A percentile compares a stretch with the other conserved stretches of the same genome.
Evolutionary conservation across 2,888 invertebrate genomes (phyloP).

Genomic region (Synanthedon andrenaeformis): DNA sequence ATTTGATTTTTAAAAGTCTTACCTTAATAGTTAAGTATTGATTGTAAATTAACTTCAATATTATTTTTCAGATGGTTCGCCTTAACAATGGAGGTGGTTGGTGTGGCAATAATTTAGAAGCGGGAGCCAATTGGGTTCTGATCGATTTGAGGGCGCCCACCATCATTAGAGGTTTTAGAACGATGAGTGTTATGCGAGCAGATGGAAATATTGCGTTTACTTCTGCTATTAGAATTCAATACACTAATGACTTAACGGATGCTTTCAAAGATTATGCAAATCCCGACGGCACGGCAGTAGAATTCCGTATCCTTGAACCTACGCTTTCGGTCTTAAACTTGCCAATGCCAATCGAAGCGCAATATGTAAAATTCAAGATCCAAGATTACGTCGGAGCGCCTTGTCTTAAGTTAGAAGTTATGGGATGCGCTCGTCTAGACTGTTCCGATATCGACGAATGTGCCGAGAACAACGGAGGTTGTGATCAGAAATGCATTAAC

Average conservation of each 20-base stretch:
- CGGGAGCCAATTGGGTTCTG: constrained; percentile 89
- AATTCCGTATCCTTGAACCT: constrained; percentile 90
- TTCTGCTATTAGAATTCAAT: constrained; percentile 88
- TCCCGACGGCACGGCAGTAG: constrained; percentile 92
- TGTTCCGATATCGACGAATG: constrained; percentile 93
- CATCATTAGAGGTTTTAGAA: constrained; percentile 89
- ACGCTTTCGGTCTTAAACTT: constrained; percentile 91
- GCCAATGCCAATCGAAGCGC: constrained; percentile 91
- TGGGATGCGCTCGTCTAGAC: constrained; percentile 92
- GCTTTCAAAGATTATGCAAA: constrained; percentile 92
- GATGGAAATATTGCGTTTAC: constrained; percentile 90
- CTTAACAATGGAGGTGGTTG: constrained; percentile 87
- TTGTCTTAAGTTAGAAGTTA: constrained; percentile 89
- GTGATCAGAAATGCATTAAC: constrained; percentile 93
- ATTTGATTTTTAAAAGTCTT: neutral
- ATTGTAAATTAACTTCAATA: neutral
- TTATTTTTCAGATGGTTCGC: constrained; percentile 77
- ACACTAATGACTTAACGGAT: constrained; percentile 90
- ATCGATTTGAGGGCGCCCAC: constrained; percentile 90
- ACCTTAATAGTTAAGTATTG: neutral
- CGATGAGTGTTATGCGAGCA: constrained; percentile 86
- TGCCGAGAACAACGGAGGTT: constrained; percentile 86
- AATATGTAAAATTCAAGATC: constrained; percentile 87
- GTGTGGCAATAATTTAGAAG: constrained; percentile 89
- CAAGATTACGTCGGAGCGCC: constrained; percentile 90